Conservation (phyloP, 1,140 invertebrate species). For the Parapsyche elsis region DNA sequence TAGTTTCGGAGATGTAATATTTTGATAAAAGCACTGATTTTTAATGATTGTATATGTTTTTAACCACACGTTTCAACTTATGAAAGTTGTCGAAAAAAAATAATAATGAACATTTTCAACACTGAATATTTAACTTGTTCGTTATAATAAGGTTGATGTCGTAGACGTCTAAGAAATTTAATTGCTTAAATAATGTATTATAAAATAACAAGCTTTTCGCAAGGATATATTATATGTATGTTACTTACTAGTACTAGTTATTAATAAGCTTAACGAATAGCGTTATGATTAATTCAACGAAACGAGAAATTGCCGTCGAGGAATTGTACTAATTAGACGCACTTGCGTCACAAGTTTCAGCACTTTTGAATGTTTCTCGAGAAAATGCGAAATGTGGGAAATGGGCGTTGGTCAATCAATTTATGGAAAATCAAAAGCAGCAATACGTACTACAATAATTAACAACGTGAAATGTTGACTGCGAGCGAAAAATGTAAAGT, state of each 20-base stretch:
- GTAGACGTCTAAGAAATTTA: too few species aligned
- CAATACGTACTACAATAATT: not conserved
- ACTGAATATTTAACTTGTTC: too few species aligned
- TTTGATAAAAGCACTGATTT: too few species aligned
- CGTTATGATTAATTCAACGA: slow-evolving; percentile 4
- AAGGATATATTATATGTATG: not conserved
- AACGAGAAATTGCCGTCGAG: not conserved
- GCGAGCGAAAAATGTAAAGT: not conserved
- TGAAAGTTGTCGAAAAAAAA: too few species aligned
- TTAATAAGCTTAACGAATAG: slow-evolving; percentile 1
- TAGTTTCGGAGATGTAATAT: too few species aligned
- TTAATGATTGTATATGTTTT: too few species aligned
- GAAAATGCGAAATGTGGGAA: slow-evolving; percentile 3
- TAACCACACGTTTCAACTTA: too few species aligned
- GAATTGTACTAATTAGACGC: slow-evolving; percentile 27
- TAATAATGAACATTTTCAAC: too few species aligned
- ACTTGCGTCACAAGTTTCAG: slow-evolving; percentile 12
- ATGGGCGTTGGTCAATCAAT: not conserved
- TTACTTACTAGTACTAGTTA: too few species aligned
- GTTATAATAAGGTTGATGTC: too few species aligned
- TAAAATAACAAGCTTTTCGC: slow-evolving; percentile 10
- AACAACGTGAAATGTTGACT: not conserved
- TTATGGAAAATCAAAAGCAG: not conserved
- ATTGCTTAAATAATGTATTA: too few species aligned
- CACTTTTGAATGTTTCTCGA: not conserved